These are phyloP conservation scores for Pardalotus punctatus DNA, from an alignment of 2,113 vertebrate genomes.

Conservation along the genomic window DNA sequence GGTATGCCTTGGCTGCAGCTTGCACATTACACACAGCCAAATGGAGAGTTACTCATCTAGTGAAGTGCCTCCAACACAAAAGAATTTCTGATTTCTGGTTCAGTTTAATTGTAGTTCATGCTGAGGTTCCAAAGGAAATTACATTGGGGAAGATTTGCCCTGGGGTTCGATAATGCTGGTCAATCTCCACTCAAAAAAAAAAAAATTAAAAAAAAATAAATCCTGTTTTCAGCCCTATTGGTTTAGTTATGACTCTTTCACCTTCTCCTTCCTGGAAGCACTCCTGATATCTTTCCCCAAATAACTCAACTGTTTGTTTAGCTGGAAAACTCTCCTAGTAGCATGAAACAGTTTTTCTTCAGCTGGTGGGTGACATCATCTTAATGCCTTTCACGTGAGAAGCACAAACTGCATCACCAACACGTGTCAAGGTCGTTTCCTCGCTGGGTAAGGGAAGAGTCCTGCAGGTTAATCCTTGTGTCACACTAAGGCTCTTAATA, in stretches of 20 bases:
- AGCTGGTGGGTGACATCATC: constrained; percentile 9
- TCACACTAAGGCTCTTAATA: not conserved
- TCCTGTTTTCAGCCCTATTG: not conserved
- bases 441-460: not conserved
- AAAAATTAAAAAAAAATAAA: not conserved
- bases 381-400: constrained; percentile 15
- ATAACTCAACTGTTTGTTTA: constrained; percentile 44
- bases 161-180: not conserved
- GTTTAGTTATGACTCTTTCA: not conserved
- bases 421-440: not conserved
- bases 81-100: constrained; percentile 2
- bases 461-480: not conserved
- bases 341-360: constrained; percentile 24
- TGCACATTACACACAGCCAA: not conserved
- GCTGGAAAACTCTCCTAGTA: constrained; percentile 35
- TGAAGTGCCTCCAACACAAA: not conserved
- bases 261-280: constrained; percentile 34
- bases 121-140: not conserved
- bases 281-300: constrained; percentile 18
- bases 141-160: not conserved
- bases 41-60: not conserved
- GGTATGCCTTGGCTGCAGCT: not conserved
- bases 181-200: not conserved
- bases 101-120: not conserved
- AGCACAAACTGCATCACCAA: not conserved